Evolutionary conservation across 92 coral and sea anemone species (phyloP), one percentile per base, ranked within the genome.

Genomic region (Blastomussa wellsi): DNA sequence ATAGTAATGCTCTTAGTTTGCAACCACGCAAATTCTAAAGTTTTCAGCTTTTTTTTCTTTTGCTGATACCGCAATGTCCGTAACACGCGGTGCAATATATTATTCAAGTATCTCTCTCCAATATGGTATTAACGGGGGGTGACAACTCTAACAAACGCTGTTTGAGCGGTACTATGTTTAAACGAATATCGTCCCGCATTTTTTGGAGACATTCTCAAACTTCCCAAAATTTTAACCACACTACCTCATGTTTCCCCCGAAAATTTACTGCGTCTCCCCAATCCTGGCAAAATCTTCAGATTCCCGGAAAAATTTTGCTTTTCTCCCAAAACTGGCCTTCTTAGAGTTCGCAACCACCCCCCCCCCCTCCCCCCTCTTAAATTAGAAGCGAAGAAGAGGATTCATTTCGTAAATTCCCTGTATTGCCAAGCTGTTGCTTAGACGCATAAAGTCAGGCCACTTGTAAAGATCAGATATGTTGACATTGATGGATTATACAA

Each of bases 381-480:
- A 42, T 44, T 10, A 28, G 36, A 47, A 38, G 20, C 0, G 47
- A 22, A 20, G 37, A 14, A 68, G 35, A 9, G 29, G 36, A 28
- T 12, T 8, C 7, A 68, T 33, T 15, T 44, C 48, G 77, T 70
- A n/a, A 47, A 81, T 81, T 81, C 77, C 38, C 47, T 70, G 22
- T 31, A 70, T 36, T 70, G 72, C 15, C 35, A 19, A 69, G 36
- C 38, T 47, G 85, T 81, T 69, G 85, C 85, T 70, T 48, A 48
- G 85, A 62, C 36, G 85, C 26, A 35, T 4, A 69, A 19, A 12
- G 10, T 69, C 32, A 22, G 49, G 60, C n/a, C 51, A 44, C 37
- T 81, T 31, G 29, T 53, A 33, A 68, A 36, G 36, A 12, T 68
- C 28, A 68, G 22, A 62, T 7, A 44, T 65, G 52, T 41, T n/a